Evolutionary conservation across 2,113 vertebrate species (phyloP), one percentile per base, ranked within the genome.

Genomic region (Emydocephalus ijimae): DNA sequence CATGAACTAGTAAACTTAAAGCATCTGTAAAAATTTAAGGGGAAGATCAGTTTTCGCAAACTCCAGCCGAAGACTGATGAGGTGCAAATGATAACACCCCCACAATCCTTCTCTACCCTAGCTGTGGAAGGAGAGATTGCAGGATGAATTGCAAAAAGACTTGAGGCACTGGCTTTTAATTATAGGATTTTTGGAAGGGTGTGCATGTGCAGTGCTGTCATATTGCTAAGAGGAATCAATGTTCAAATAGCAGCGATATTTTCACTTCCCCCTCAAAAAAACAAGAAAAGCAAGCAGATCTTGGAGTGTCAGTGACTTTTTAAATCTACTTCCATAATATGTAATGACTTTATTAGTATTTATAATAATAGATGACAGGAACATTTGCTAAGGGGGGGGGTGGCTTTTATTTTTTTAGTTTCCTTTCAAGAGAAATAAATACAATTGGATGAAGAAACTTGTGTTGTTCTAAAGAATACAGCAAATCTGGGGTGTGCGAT

Each of bases 21-120:
- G 98, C 98, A 98, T 98, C 98, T 98, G 98, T 98, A 97, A 98
- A 98, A 98, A 98, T 98, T 98, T 97, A 98, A 97, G 97, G 97
- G 96, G 98, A 98, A 98, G 98, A 98, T 98, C 98, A 97, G 96
- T 96, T 98, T 98, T 98, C 97, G 97, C 97, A 98, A 97, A 97
- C 97, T 96, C 96, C 94, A 97, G 97, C 97, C 96, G 96, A 97
- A 97, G 97, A 98, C 97, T 98, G 98, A 98, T 98, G 98, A 98
- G 98, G 98, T 98, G 98, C 98, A 98, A 98, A 98, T 97, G 98
- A 98, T 97, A 97, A 97, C 96, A 24, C 96, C 95, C 96, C 96
- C 94, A 96, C 94, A 97, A 96, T 96, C 97, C 97, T 97, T 98
- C 97, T 96, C 97, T 96, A 97, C 96, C 97, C 97, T 96, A 96